phyloP scores from a whole-genome alignment of 2,113 vertebrate genomes.

The Pristiophorus japonicus region DNA sequence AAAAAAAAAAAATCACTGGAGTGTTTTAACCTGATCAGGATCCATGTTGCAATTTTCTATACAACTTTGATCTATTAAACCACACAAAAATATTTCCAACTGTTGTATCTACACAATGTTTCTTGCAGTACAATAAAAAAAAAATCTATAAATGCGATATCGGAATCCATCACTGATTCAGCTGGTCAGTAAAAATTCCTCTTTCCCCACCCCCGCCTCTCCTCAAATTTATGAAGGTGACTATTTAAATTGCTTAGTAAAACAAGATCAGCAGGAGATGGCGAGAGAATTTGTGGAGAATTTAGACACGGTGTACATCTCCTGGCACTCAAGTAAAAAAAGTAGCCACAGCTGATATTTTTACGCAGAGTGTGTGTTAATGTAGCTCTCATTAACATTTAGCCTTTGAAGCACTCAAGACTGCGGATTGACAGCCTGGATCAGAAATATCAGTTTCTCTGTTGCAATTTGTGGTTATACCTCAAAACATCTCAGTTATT shows the following conservation, averaged over 20 bases:
- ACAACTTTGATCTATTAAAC: not conserved
- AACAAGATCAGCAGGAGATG: not conserved
- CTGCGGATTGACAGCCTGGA: not conserved
- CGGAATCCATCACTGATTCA: not conserved
- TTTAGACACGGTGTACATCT: not conserved
- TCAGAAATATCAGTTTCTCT: not conserved
- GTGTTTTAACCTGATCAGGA: not conserved
- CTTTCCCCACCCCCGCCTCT: not conserved
- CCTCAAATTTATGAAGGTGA: not conserved
- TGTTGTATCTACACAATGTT: not conserved
- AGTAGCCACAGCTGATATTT: not conserved
- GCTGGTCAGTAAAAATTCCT: not conserved
- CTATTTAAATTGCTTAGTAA: not conserved
- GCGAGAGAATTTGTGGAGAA: not conserved
- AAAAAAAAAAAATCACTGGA: not conserved
- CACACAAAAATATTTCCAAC: not conserved
- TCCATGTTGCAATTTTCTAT: not conserved
- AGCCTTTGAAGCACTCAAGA: not conserved
- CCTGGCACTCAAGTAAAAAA: not conserved
- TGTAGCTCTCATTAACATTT: not conserved
- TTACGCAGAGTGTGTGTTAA: not conserved
- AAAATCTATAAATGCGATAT: too few species aligned
- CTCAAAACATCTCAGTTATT: not conserved
- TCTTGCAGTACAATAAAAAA: not conserved
- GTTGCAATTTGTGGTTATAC: not conserved